Evolutionary conservation across 23 tunicate genomes (phyloP), one percentile per base, ranked within the genome.

Genomic region (Corella eumyota): DNA sequence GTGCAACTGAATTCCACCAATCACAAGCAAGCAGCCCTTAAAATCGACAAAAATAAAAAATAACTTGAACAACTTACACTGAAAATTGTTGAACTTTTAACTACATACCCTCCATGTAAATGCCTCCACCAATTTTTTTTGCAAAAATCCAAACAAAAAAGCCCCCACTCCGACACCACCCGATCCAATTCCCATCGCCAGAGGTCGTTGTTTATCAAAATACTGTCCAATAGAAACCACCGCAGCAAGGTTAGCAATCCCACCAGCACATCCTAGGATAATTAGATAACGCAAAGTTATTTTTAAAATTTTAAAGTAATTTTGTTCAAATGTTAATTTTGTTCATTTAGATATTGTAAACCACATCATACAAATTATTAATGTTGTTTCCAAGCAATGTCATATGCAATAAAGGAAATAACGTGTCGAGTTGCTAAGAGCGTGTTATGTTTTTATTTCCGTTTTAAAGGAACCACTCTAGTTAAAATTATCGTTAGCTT

Each of bases 131-230:
- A 86, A 67, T 33, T 65, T 56, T 60, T 78, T 68, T 52, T 77
- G 86, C 20, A 78, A 53, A 17, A 86, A 45, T 20, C 90, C 80
- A 40, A 77, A 78, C 11, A 44, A 51, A 53, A 86, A 78, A 2
- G 82, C 82, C 5, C 95, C 95, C 25, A 77, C 38, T 6, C 95
- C 95, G 28, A 86, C 95, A 3, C 95, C 95, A 36, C 81, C 65
- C 3, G 95, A 86, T n/a, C 95, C 95, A 36, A 86, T 46, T 22
- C 95, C 95, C 80, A 78, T 78, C 58, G 95, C 95, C 33, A 86
- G 44, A 32, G 95, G 90, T 54, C 85, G 67, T 32, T 86, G 81
- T 34, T 52, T 49, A 38, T 86, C 61, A 40, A 86, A 86, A 40
- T 77, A 86, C 27, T 78, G 76, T 44, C 50, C 52, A 22, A 86